Base-by-base conservation (phyloP, 2,797 vertebrate genomes). In the Scarus forsteni region DNA sequence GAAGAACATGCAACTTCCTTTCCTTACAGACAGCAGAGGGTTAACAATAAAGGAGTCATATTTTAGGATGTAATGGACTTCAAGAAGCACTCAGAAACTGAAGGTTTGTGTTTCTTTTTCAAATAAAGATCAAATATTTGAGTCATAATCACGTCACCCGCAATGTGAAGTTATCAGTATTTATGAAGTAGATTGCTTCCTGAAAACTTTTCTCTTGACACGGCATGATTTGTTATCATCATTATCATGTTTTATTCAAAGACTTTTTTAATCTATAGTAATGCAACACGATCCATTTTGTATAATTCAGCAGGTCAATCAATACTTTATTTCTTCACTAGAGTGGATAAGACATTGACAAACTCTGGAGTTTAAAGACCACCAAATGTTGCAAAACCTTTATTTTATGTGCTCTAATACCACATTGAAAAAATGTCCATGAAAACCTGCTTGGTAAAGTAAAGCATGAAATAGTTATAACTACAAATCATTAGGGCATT, bases 231-330 rank as follows among this genome's bases (percentile, higher is more conserved):
- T 74, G 78, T 77, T 50, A 66, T 66, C 27, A 75, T 53, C 66
- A 70, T 69, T 38, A 38, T 75, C 83, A 86, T 85, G 79, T 84
- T 85, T 88, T 77, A 87, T 87, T 88, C 72, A 86, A 68, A 84
- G 67, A 50, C 57, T 60, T 64, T 77, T 90, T 83, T 83, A 80
- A 85, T 89, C 70, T 83, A 75, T 67, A 64, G 77, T 72, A 81
- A 62, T 74, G 77, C 66, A 85, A 84, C 69, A 79, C 38, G 51
- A 85, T 84, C 63, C 42, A 83, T 85, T 81, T 77, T 75, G 71
- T 85, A 77, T 83, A 78, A 84, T 85, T 83, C 60, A 83, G 79
- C 67, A 80, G 73, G 68, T 85, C 79, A 85, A 86, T 89, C 86
- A 83, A 89, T 88, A 84, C 60, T 86, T 84, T 70, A 81, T 77